phyloP scores from a whole-genome alignment of 2,888 invertebrate species.

The Eugnorisma glareosa region DNA sequence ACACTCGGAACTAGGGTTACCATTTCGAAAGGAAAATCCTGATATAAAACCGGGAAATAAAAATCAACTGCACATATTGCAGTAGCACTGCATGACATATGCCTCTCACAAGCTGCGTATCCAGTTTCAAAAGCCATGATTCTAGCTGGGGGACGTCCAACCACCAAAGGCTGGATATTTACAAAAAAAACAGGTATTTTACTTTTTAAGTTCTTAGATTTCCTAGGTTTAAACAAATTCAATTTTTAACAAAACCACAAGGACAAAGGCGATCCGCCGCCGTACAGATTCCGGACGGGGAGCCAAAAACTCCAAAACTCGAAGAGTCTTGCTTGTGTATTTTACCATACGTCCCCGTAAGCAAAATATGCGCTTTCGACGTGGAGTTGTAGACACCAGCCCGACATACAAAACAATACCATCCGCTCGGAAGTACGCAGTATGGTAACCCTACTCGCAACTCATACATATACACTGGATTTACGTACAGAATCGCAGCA shows the following conservation, averaged over 20 bases:
- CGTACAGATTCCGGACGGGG: not conserved
- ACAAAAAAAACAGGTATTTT: not conserved
- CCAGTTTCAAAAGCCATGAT: not conserved
- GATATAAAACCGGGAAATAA: not conserved
- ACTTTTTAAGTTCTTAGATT: not conserved
- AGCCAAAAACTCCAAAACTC: not conserved
- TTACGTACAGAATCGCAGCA: not conserved
- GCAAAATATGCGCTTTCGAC: not conserved
- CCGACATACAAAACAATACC: not conserved
- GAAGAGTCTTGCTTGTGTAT: not conserved
- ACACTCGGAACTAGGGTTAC: not conserved
- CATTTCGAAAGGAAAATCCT: not conserved
- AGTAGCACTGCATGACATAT: not conserved
- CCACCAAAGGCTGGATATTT: not conserved
- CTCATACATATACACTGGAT: conserved; percentile 12
- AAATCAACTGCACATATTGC: not conserved
- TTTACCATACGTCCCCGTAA: not conserved
- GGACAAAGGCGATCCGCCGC: not conserved
- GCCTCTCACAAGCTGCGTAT: not conserved
- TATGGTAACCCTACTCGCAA: not conserved
- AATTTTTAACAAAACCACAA: not conserved
- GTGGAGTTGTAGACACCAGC: not conserved
- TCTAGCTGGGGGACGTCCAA: not conserved
- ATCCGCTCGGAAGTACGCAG: not conserved
- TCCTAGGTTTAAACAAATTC: not conserved